These are phyloP conservation scores for Gymnosoma rotundatum DNA, from an alignment of 2,888 invertebrate species.

Conservation along the genomic window DNA sequence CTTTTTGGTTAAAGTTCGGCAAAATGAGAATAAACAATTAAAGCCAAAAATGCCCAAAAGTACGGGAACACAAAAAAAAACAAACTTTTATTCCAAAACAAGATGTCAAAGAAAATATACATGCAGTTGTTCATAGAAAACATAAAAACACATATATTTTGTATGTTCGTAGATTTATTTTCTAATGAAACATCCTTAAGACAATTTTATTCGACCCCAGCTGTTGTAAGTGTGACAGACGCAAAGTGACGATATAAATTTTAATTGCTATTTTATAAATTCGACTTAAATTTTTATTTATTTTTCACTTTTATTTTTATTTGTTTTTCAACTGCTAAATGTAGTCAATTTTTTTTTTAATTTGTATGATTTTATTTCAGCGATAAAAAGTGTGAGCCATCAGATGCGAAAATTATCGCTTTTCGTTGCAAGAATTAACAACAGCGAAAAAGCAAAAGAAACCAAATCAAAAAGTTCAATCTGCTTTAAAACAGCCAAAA, in stretches of 20 bases:
- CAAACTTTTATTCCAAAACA: no score
- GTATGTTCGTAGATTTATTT: no score
- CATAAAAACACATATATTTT: no score
- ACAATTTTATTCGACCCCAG: no score
- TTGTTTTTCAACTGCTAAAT: background rate
- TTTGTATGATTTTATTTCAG: constrained; percentile 40
- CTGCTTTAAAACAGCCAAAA: constrained; percentile 13
- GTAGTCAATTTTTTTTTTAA: constrained; percentile 21
- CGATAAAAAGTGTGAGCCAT: constrained; percentile 49
- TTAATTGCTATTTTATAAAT: background rate
- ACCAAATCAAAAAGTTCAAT: constrained; percentile 42
- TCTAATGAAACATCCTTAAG: no score
- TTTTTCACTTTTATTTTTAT: background rate
- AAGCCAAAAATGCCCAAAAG: no score
- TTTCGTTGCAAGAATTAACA: constrained; percentile 5
- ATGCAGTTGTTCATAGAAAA: no score
- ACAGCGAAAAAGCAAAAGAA: background rate
- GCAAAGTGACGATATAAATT: background rate
- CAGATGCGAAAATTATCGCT: constrained; percentile 62
- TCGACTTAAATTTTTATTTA: background rate
- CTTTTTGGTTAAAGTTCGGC: no score
- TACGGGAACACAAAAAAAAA: no score
- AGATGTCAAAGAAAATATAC: no score
- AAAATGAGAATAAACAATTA: no score
- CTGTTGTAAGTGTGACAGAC: no score